Conservation (phyloP, 53 echinoderm and acorn worm genomes). For the Actinopyga echinites region DNA sequence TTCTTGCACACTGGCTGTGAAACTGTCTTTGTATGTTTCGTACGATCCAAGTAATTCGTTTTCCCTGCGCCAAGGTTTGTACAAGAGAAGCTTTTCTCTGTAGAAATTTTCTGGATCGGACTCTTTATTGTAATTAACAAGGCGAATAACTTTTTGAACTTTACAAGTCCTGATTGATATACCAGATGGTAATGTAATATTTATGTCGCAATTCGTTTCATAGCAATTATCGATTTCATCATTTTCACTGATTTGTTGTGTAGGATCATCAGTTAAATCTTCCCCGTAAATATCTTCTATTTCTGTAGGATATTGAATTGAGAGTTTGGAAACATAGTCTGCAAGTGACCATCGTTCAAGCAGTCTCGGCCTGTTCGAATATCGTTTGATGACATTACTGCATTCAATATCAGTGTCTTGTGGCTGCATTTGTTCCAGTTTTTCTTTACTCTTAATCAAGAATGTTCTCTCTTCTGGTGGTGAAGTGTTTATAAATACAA, state of each 20-base stretch:
- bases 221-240: neutral
- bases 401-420: conserved; percentile 29
- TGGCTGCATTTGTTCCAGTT: neutral
- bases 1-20: no score
- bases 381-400: conserved; percentile 6
- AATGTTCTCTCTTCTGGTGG: conserved; percentile 43
- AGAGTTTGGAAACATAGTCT: conserved; percentile 35
- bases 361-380: conserved; percentile 7
- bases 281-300: conserved; percentile 27
- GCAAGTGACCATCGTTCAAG: conserved; percentile 38
- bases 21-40: neutral
- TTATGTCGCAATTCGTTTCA: neutral
- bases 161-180: neutral
- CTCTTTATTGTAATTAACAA: conserved; percentile 37
- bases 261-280: conserved; percentile 19
- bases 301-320: conserved; percentile 14
- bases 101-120: conserved; percentile 8
- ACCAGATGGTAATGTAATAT: conserved; percentile 4
- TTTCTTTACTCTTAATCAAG: conserved; percentile 20
- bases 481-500: conserved; percentile 12
- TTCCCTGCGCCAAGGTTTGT: conserved; percentile 5
- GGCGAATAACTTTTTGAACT: conserved; percentile 22
- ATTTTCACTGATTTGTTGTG: neutral
- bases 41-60: neutral
- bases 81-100: conserved; percentile 13